Base-by-base conservation (phyloP, 2,888 invertebrate species). In the Tethea ocularis region DNA sequence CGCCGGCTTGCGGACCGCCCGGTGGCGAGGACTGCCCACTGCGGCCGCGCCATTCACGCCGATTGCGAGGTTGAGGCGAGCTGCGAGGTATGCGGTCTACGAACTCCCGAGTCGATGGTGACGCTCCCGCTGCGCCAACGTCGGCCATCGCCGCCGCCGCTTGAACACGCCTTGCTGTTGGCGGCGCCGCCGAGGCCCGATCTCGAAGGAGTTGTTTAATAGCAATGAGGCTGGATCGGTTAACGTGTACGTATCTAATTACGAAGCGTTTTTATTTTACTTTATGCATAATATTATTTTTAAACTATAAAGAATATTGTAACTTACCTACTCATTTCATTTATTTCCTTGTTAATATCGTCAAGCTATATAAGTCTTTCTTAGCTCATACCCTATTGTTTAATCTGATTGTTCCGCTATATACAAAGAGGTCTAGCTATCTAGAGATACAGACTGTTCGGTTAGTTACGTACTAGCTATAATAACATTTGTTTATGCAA, bases 131-230 rank as follows among this genome's bases (percentile, higher is more conserved):
- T 80, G 58, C 78, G 68, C 57, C 67, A 74, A 26, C 83, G 73
- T 56, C 66, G 64, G 17, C 22, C 65, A 22, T 41, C 63, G 22
- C 7, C 66, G n/a, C 59, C 78, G 57, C 69, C 75, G n/a, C 75
- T 56, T 7, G 81, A 83, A 41, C 81, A 79, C 68, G 73, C 76
- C 1, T 72, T 91, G 26, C 65, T 69, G n/a, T 74, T 91, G 38
- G 77, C 78, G 24, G 92, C 92, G 7, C 90, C 93, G 33, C 92
- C 92, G 33, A 78, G 90, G 6, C 93, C 87, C 0, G 91, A 93
- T 61, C 84, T 93, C 54, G 93, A 93, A 64, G 90, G 91, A 1
- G 64, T 86, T 38, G 86, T 87, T 2, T 87, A 67, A 77, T 59
- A 6, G 61, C 46, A 54, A 15, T n/a, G 38, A 38, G n/a, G 15